phyloP scores from a whole-genome alignment of 2,797 vertebrate genomes.

The Eutrigla gurnardus region DNA sequence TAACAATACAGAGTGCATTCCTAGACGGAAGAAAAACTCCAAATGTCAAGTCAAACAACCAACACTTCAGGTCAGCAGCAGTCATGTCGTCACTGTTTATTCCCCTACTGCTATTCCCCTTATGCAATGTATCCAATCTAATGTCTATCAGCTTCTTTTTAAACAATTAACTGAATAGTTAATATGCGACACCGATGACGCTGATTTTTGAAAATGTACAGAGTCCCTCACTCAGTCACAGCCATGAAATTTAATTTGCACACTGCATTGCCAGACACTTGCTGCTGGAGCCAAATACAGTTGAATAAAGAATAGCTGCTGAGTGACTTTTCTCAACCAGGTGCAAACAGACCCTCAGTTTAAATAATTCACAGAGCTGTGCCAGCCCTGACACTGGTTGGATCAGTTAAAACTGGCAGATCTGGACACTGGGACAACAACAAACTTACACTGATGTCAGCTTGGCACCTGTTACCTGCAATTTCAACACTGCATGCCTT shows the following conservation, averaged over 20 bases:
- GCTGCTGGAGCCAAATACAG: slow-evolving; percentile 20
- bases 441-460: slow-evolving; percentile 11
- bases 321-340: background rate
- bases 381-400: background rate
- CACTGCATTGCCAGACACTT: slow-evolving; percentile 16
- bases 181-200: background rate
- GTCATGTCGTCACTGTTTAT: background rate
- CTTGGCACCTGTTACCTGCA: slow-evolving; percentile 37
- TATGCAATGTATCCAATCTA: background rate
- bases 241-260: slow-evolving; percentile 47
- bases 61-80: slow-evolving; percentile 17
- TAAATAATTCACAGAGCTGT: background rate
- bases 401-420: slow-evolving; percentile 8
- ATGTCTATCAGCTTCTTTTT: background rate
- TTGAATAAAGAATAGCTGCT: background rate
- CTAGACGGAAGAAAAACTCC: slow-evolving; percentile 35
- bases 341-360: no score
- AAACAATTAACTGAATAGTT: background rate
- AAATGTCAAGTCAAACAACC: slow-evolving; percentile 47
- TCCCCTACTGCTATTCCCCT: background rate
- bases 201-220: slow-evolving; percentile 3
- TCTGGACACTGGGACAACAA: slow-evolving; percentile 18
- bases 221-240: slow-evolving; percentile 4
- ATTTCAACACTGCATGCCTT: background rate
- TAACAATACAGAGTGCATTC: slow-evolving; percentile 63